Base-by-base conservation (phyloP, 1,140 invertebrate genomes). In the Pseudoatta argentina region DNA sequence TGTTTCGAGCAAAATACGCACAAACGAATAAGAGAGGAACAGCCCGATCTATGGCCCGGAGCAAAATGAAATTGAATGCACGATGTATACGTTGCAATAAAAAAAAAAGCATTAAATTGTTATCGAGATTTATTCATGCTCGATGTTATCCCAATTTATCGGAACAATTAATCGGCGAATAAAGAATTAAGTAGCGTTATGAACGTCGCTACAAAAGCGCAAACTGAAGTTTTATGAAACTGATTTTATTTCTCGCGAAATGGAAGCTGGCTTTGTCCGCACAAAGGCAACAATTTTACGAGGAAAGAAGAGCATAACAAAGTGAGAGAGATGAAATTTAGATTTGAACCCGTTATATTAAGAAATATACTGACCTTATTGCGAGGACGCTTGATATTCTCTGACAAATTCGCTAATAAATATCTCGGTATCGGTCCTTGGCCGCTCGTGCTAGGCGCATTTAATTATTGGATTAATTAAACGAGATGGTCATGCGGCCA, bases 381-480 rank as follows among this genome's bases (percentile, higher is more conserved):
- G 16, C 21, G 34, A 63, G 24, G 39, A 12, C 16, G 34, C 10
- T n/a, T 63, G 57, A 64, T 64, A 64, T 44, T 6, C 59, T 30
- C 18, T 63, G 12, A 51, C 6, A 66, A 66, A 78, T 66, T 78
- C 24, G 44, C 18, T 12, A 18, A 66, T 18, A 64, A 30, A 78
- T 78, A 78, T 64, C 27, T 78, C 59, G 18, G 16, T 24, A 14
- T 3, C 24, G 24, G 12, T 77, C 5, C 8, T 63, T 16, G 76
- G 48, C 27, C 67, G 24, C 55, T 66, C 57, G 39, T 44, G 39
- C 30, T 48, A 51, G 39, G n/a, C 27, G 27, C 77, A 44, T 87
- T 87, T 71, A 88, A 88, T 87, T 87, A 75, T 83, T 21, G 69
- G 75, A 87, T 87, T 88, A 87, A 87, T 88, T 87, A 88, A 66